Evolutionary conservation across 2,113 vertebrate species (phyloP).

Genomic region (Morone saxatilis): DNA sequence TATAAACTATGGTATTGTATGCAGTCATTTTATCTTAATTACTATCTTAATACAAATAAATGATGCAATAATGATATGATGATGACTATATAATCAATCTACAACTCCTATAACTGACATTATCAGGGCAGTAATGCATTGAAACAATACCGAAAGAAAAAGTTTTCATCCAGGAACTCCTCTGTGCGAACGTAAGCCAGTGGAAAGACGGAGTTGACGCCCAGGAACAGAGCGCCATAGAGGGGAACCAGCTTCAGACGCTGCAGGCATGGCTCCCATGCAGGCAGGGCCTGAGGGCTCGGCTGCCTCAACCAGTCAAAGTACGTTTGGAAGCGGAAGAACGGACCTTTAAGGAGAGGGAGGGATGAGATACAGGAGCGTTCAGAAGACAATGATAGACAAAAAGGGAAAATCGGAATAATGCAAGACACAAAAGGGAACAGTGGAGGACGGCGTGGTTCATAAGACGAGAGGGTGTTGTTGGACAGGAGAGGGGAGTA

Average conservation of each 20-base stretch:
- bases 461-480: neutral
- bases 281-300: constrained; percentile 82
- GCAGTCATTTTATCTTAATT: neutral
- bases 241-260: constrained; percentile 87
- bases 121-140: neutral
- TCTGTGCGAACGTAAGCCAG: constrained; percentile 87
- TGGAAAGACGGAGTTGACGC: constrained; percentile 86
- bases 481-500: constrained; percentile 21
- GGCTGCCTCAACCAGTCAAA: constrained; percentile 90
- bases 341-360: constrained; percentile 85
- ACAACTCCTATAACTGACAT: neutral
- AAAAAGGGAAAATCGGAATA: constrained; percentile 20
- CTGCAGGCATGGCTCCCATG: constrained; percentile 85
- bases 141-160: constrained; percentile 81
- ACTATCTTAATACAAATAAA: neutral
- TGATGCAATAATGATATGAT: neutral
- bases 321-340: constrained; percentile 91
- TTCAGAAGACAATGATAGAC: constrained; percentile 37
- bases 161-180: constrained; percentile 85
- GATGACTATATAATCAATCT: neutral
- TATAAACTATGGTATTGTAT: neutral
- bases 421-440: constrained; percentile 29
- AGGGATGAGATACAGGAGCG: constrained; percentile 38
- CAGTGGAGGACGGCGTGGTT: constrained; percentile 29
- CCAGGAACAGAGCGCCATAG: constrained; percentile 87